Base-by-base conservation (phyloP, 2,113 vertebrate genomes). In the Pelecanus crispus region DNA sequence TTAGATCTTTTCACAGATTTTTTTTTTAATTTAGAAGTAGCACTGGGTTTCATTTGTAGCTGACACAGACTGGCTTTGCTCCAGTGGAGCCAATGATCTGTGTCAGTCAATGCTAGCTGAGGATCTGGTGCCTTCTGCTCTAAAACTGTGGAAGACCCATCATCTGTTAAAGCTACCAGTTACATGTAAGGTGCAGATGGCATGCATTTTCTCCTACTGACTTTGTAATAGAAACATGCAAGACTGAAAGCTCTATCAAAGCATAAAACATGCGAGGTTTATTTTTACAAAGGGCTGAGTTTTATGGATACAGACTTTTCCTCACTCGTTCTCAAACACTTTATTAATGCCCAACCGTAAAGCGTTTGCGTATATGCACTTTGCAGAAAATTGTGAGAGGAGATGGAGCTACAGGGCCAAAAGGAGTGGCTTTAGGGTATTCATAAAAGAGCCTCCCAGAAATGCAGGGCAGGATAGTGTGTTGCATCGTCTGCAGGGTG, bases 41-140 rank as follows among this genome's bases (percentile, higher is more conserved):
- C 49, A 7, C 11, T 2, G 9, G 7, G 6, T 49, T 87, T 89
- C 26, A 4, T 65, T 80, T 81, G 65, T 40, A 68, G 75, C 47
- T 94, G 86, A 47, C 45, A 62, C 29, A 84, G 65, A 14, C 36
- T 90, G 86, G 88, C 92, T 55, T 52, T 88, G 44, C 86, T 94
- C 90, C 91, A 86, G 68, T 44, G 65, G 56, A 95, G 70, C 47
- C 44, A 52, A 1, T 79, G 93, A 72, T 94, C 77, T 87, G 68
- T 89, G 93, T 94, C 89, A 95, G 86, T 94, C 93, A 89, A 5
- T 32, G 70, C 47, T 52, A 34, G 38, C 40, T 87, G 81, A 81
- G 81, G 68, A 84, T 55, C 81, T 87, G 73, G 24, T 94, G 50
- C 95, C 86, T 92, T 92, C 90, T 93, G 55, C 68, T 93, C 82